Base-by-base conservation (phyloP, 2,797 vertebrate genomes). In the Anomalospiza imberbis region DNA sequence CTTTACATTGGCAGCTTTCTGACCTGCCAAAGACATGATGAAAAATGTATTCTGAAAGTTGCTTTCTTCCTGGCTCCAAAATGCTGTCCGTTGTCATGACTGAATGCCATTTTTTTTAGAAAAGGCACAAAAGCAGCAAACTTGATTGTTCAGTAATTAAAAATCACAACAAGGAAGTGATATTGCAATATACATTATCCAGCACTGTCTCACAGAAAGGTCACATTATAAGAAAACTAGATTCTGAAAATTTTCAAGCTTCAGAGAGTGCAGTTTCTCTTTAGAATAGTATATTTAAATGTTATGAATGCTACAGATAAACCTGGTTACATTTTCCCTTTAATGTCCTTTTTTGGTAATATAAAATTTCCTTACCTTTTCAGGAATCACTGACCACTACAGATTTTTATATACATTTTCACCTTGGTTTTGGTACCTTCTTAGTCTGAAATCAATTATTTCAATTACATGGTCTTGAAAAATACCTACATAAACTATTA, bases 61-160 rank as follows among this genome's bases (percentile, higher is more conserved):
- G 17, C 12, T 26, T 83, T 94, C 78, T 89, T 95, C 94, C 91
- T 92, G 94, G 94, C 91, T 79, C 91, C 47, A 44, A 89, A 86
- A 93, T 3, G 6, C 85, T 92, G 70, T 95, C 96, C 75, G 51
- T 94, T 97, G 93, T 94, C 95, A 91, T 96, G 97, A 97, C 97
- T 97, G 97, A 97, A 97, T 44, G 92, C 96, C 91, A 25, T 82
- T 74, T 55, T 70, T 91, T 91, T 89, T 7, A 75, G 84, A 77
- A 95, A 97, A 98, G 98, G 97, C 98, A 98, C 98, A 97, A 97
- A 97, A 96, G 95, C 96, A 98, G 96, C 96, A 96, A 96, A 96
- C 62, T 88, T 73, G 73, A 92, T 96, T 90, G 92, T 92, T 93
- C 88, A 70, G 67, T 89, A 92, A 88, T 95, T 95, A 92, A 85